Base-by-base conservation (phyloP, 1,140 invertebrate species). In the Macrobrachium nipponense region DNA sequence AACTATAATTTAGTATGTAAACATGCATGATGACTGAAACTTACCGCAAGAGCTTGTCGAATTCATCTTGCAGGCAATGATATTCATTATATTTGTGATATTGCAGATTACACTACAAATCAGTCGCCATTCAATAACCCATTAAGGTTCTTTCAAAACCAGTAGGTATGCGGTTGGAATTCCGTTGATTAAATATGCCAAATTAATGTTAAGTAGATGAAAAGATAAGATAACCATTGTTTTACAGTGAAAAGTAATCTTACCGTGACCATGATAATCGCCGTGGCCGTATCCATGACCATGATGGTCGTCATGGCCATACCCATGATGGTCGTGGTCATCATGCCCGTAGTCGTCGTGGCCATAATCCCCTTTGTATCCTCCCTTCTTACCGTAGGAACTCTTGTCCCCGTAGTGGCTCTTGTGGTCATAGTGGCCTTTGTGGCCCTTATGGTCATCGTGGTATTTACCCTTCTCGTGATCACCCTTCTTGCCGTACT, bases 381-480 rank as follows among this genome's bases (percentile, higher is more conserved):
- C 75, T 20, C 81, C 78, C 23, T 88, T 78, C 36, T 88, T 80
- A 44, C 88, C 81, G 70, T 79, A 82, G 76, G 77, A 78, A 23
- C 82, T 80, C 51, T 88, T 79, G 75, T 84, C 68, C 11, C 89
- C 83, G 60, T 89, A 83, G 62, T 88, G 82, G 2, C 89, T 87
- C 58, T 87, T 73, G 23, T 89, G 59, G 36, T 80, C 78, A 59
- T 78, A 81, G 44, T 82, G 77, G 8, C 60, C 76, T 14, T 89
- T 87, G 82, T 89, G 87, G 43, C 88, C 87, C n/a, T 87, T 79
- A 64, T 88, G 76, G 64, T 82, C 44, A 51, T 87, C 87, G 72
- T 87, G 75, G 75, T 88, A 80, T 20, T 88, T 70, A n/a, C 89
- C 88, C 43, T 89, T 85, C 43, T 83, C 84, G 75, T 88, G 77